These are phyloP conservation scores for Drosophila ustulata DNA, from an alignment of 2,888 invertebrate genomes.

Conservation along the genomic window DNA sequence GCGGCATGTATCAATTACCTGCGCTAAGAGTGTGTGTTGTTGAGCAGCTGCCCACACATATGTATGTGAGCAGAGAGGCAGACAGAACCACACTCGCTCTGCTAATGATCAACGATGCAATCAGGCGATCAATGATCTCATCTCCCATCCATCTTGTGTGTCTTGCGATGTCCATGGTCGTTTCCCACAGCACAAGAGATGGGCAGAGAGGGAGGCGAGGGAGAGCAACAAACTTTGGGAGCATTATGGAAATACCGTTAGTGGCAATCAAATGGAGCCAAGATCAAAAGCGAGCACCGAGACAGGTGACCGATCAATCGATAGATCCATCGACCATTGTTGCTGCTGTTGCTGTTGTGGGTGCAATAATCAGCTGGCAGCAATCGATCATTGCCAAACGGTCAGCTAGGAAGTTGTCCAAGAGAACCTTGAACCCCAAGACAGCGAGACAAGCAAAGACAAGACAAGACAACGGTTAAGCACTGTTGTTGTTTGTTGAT, in stretches of 20 bases:
- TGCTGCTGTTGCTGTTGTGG: constrained; percentile 23
- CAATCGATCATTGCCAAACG: constrained; percentile 73
- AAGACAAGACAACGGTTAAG: constrained; percentile 10
- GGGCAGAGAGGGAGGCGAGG: constrained; percentile 1
- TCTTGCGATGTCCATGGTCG: constrained; percentile 41
- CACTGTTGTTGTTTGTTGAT: constrained; percentile 21
- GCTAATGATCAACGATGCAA: constrained; percentile 34
- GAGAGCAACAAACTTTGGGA: constrained; percentile 58
- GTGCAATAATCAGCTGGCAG: constrained; percentile 69
- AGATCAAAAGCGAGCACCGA: constrained; percentile 55
- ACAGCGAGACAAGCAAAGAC: constrained; percentile 4
- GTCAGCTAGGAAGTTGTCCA: constrained; percentile 66
- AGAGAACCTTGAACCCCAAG: constrained; percentile 70
- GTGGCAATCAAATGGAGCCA: constrained; percentile 53
- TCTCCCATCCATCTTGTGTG: constrained; percentile 49
- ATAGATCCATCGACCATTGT: constrained; percentile 17
- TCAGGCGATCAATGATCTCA: constrained; percentile 60
- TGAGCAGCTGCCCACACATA: constrained; percentile 19
- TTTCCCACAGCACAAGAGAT: constrained; percentile 48
- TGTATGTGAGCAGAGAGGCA: neutral
- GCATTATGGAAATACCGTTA: constrained; percentile 75
- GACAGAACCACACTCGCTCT: constrained; percentile 4
- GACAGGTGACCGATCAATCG: constrained; percentile 51
- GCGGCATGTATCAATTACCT: constrained; percentile 29
- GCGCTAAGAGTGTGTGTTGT: constrained; percentile 6